Conservation (phyloP, 2,113 vertebrate species). For the Osmerus mordax region DNA sequence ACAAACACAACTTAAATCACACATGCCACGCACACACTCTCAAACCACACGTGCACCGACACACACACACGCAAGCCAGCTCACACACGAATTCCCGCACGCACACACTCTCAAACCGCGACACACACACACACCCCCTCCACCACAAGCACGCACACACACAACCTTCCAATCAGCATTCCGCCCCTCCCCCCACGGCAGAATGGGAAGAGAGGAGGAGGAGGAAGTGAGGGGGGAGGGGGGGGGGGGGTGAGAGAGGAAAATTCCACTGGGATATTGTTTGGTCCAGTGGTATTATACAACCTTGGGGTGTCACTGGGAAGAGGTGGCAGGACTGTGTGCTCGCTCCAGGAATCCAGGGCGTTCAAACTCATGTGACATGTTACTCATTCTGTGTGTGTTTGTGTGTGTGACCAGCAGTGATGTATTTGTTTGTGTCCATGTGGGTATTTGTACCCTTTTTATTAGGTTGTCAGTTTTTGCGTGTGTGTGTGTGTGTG, state of each 20-base stretch:
- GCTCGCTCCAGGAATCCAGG: not conserved
- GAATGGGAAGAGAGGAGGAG: constrained; percentile 12
- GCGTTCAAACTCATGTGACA: not conserved
- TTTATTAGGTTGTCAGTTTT: not conserved
- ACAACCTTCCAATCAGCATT: constrained; percentile 7
- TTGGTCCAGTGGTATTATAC: constrained; percentile 25
- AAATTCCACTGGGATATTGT: constrained; percentile 44
- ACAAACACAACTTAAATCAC: constrained; percentile 1
- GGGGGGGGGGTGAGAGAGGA: constrained; percentile 8
- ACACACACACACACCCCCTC: not conserved
- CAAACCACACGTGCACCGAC: not conserved
- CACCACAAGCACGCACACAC: constrained; percentile 1
- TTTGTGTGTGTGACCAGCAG: not conserved
- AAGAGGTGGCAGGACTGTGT: not conserved
- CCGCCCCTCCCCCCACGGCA: constrained; percentile 11
- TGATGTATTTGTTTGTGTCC: not conserved
- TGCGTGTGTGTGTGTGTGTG: not conserved
- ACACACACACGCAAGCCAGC: not conserved
- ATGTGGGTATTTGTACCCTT: not conserved
- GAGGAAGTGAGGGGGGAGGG: constrained; percentile 11
- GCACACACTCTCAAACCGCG: not conserved
- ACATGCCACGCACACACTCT: too few relatives aligned
- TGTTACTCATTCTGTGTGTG: not conserved
- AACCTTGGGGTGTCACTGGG: constrained; percentile 19
- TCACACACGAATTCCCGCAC: not conserved